These are phyloP conservation scores for Cephus nigrinus DNA, from an alignment of 2,888 invertebrate species.

Conservation along the genomic window DNA sequence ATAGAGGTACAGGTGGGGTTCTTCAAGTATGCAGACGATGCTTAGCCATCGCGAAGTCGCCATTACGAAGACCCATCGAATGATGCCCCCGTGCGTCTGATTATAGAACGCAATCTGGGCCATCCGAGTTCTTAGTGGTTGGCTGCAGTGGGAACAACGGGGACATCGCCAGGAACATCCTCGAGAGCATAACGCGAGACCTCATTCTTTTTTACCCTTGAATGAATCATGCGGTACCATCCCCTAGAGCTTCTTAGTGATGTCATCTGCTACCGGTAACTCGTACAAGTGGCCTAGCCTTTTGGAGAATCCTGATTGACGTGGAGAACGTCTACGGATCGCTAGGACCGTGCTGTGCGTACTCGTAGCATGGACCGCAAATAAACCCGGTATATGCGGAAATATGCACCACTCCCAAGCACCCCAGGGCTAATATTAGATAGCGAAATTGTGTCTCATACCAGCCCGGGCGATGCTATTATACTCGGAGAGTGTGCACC, in stretches of 20 bases:
- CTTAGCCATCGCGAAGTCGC: too few species aligned
- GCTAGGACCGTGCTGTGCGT: not conserved
- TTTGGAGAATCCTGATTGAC: constrained; percentile 36
- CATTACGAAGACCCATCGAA: constrained; percentile 33
- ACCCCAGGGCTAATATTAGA: constrained; percentile 56
- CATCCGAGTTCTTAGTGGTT: constrained; percentile 32
- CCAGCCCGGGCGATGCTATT: constrained; percentile 48
- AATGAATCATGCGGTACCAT: too few species aligned
- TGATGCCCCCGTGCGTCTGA: constrained; percentile 42
- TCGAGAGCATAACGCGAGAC: too few species aligned
- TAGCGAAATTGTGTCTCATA: constrained; percentile 60
- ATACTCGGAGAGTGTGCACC: too few species aligned
- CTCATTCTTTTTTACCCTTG: too few species aligned
- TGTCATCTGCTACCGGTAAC: too few species aligned
- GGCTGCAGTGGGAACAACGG: too few species aligned
- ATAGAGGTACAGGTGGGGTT: too few species aligned
- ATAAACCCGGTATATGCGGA: constrained; percentile 62
- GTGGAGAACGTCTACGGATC: constrained; percentile 38
- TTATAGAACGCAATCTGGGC: constrained; percentile 58
- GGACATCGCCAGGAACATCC: too few species aligned
- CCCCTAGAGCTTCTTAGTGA: too few species aligned
- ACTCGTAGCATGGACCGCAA: constrained; percentile 44
- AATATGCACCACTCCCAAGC: constrained; percentile 58
- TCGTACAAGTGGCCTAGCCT: too few species aligned
- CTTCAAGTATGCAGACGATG: too few species aligned